phyloP scores from a whole-genome alignment of 2,797 vertebrate species.

The Oreortyx pictus region DNA sequence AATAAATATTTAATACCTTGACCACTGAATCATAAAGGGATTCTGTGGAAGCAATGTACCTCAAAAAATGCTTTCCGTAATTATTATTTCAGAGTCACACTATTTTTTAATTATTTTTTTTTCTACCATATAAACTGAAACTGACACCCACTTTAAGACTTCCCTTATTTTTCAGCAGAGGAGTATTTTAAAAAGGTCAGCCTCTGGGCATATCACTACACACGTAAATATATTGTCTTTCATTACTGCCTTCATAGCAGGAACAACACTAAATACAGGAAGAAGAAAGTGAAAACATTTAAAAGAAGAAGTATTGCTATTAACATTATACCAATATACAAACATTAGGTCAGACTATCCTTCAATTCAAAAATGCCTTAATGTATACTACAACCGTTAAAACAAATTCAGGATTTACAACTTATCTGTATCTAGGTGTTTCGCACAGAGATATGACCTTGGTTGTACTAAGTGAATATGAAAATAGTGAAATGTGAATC shows the following conservation, averaged over 20 bases:
- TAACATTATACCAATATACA: background rate
- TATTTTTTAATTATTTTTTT: constrained; percentile 37
- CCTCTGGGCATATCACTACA: background rate
- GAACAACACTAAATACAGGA: background rate
- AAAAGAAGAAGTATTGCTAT: background rate
- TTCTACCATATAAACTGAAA: constrained; percentile 27
- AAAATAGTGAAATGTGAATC: background rate
- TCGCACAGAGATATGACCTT: background rate
- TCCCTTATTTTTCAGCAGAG: background rate
- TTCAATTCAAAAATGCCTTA: background rate
- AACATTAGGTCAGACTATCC: background rate
- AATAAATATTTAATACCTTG: constrained; percentile 55
- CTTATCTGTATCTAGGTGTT: background rate
- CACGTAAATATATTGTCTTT: background rate
- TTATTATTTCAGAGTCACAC: constrained; percentile 20
- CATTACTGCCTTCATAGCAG: background rate
- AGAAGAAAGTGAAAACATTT: background rate
- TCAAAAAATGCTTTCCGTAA: background rate
- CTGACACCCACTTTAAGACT: background rate
- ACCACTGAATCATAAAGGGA: background rate
- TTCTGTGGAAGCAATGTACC: background rate
- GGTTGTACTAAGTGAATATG: background rate
- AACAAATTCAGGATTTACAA: background rate
- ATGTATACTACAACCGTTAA: background rate
- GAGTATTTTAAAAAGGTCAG: background rate